phyloP scores from a whole-genome alignment of 2,797 vertebrate genomes.

The Lycodopsis pacificus region DNA sequence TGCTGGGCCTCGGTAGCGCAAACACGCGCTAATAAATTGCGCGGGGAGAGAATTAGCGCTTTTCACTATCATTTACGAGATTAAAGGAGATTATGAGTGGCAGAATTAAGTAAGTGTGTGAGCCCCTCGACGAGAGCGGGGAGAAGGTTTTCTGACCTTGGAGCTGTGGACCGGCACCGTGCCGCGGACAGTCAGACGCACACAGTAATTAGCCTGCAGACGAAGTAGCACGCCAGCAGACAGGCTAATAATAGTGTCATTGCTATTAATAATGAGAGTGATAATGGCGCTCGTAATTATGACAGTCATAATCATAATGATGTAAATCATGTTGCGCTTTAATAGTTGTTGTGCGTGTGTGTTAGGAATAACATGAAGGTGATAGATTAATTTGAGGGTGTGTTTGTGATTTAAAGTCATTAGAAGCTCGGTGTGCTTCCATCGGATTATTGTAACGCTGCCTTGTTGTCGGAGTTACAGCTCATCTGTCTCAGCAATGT shows the following conservation, averaged over 20 bases:
- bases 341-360: constrained; percentile 44
- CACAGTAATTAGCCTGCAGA: constrained; percentile 76
- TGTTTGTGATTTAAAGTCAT: constrained; percentile 79
- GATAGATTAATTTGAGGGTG: constrained; percentile 75
- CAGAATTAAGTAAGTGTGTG: constrained; percentile 85
- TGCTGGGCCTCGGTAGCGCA: constrained; percentile 82
- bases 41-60: constrained; percentile 86
- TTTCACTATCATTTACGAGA: constrained; percentile 84
- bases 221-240: constrained; percentile 64
- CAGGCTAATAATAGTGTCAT: constrained; percentile 79
- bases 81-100: constrained; percentile 89
- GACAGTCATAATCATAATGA: constrained; percentile 82
- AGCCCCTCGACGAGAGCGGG: constrained; percentile 67
- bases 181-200: constrained; percentile 65
- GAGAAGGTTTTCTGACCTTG: constrained; percentile 73
- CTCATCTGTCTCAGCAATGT: constrained; percentile 62
- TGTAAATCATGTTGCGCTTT: constrained; percentile 84
- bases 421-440: constrained; percentile 64
- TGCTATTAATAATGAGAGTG: constrained; percentile 82
- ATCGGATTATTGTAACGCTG: constrained; percentile 57
- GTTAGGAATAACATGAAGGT: constrained; percentile 63
- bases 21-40: constrained; percentile 90
- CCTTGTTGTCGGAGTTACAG: constrained; percentile 55
- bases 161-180: constrained; percentile 61
- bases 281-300: constrained; percentile 81